phyloP scores from a whole-genome alignment of 2,797 vertebrate genomes.

The Melanotaenia nigrans region DNA sequence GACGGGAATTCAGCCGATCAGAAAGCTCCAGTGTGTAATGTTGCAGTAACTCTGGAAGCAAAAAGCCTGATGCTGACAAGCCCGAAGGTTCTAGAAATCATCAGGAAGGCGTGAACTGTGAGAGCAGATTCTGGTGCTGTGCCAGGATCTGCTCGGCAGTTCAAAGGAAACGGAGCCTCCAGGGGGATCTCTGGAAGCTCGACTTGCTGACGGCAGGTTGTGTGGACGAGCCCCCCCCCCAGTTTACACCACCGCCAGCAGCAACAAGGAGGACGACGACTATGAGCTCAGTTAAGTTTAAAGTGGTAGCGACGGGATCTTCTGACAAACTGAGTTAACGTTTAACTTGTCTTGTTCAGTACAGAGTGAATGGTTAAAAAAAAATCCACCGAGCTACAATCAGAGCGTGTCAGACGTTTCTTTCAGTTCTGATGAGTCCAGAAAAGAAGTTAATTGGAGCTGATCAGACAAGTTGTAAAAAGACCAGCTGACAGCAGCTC shows the following conservation, averaged over 20 bases:
- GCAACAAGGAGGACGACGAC: too few relatives aligned
- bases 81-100: too few relatives aligned
- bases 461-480: conserved; percentile 11
- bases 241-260: too few relatives aligned
- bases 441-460: background rate
- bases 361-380: too few relatives aligned
- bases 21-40: conserved; percentile 3
- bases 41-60: background rate
- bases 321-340: too few relatives aligned
- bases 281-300: too few relatives aligned
- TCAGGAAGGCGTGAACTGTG: too few relatives aligned
- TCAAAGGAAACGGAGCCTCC: conserved; percentile 8
- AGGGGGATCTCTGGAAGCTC: too few relatives aligned
- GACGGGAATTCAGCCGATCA: conserved; percentile 2
- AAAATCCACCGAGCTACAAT: too few relatives aligned
- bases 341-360: too few relatives aligned
- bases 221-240: background rate
- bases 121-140: background rate
- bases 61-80: too few relatives aligned
- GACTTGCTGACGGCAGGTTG: background rate
- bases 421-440: background rate
- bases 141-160: background rate
- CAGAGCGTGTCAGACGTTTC: background rate
- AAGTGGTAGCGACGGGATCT: too few relatives aligned
- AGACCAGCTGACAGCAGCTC: background rate